Evolutionary conservation across 1,140 invertebrate species (phyloP), one percentile per base, ranked within the genome.

Genomic region (Agrilus planipennis): DNA sequence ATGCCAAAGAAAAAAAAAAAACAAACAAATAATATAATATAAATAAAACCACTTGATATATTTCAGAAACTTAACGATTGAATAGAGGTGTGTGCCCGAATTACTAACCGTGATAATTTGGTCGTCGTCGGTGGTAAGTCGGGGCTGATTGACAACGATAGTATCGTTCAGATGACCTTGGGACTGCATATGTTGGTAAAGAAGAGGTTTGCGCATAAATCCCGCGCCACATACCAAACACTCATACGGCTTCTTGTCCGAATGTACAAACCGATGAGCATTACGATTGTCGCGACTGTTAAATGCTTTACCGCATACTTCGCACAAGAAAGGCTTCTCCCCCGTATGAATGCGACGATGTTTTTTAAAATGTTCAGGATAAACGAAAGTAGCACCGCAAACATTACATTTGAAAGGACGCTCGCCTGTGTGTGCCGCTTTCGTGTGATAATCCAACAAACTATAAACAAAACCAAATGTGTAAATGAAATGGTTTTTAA

Each of bases 251-350:
- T 89, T 89, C 54, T 86, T 83, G 50, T 86, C 79, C 44, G 81
- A 85, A 58, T 89, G 85, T 28, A 86, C 77, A 60, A 85, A 87
- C 7, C 82, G 70, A 58, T 89, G 84, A 9, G 83, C 80, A 67
- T 89, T 87, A 38, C 84, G 69, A 58, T 89, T 89, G 61, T 89
- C 86, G 29, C 81, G 69, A 22, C 81, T 82, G 48, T 81, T 84
- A 57, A 89, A 89, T 16, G 76, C 71, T 58, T 88, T 88, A n/a
- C 81, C 81, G 58, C 87, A 90, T n/a, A 85, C 77, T 65, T 86
- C 82, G 47, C 86, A 90, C 2, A 69, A 54, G 49, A 76, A 89
- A 0, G 84, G 81, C 49, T 86, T 84, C 45, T 82, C 77, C 1
- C 57, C 81, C 5, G 76, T 84, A 53, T 89, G 85, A 54, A 84